A percentile compares a stretch with the other conserved stretches of the same genome.
Conservation (phyloP, 2,113 vertebrate genomes). For the Leucopternis melanops region DNA sequence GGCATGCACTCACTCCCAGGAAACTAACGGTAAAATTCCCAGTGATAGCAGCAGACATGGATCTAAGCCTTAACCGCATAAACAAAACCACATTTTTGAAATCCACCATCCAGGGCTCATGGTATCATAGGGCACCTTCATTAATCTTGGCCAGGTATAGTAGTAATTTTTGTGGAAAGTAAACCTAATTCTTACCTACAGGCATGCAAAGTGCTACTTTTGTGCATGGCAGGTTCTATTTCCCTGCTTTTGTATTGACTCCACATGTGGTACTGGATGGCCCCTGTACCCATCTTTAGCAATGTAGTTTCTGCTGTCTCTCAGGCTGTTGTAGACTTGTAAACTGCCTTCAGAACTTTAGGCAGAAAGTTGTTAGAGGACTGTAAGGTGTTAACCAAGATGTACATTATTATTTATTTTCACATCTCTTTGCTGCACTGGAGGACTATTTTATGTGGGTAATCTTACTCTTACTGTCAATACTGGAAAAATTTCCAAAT, state of each 20-base stretch:
- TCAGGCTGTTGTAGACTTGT: neutral
- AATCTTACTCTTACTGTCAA: neutral
- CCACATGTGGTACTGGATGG: rapidly evolving
- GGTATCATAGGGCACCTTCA: neutral
- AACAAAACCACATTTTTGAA: neutral
- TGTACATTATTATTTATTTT: constrained; percentile 5
- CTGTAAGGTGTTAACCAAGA: neutral
- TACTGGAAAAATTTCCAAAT: neutral
- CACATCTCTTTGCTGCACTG: neutral
- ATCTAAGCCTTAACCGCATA: neutral
- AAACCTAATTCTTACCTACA: neutral
- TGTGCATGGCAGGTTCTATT: neutral
- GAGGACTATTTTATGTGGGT: neutral
- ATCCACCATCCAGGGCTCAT: neutral
- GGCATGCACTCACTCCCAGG: neutral
- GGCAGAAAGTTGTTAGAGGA: neutral
- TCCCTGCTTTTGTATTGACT: neutral
- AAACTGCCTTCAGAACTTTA: neutral
- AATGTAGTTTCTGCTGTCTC: neutral
- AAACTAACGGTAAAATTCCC: neutral
- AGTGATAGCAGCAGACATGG: neutral
- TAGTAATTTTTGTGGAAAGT: neutral
- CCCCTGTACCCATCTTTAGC: neutral
- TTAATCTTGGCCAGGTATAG: neutral
- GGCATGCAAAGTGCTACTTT: neutral